Evolutionary conservation across 2,797 vertebrate species (phyloP), one percentile per base, ranked within the genome.

Genomic region (Philypnodon macrostomus): DNA sequence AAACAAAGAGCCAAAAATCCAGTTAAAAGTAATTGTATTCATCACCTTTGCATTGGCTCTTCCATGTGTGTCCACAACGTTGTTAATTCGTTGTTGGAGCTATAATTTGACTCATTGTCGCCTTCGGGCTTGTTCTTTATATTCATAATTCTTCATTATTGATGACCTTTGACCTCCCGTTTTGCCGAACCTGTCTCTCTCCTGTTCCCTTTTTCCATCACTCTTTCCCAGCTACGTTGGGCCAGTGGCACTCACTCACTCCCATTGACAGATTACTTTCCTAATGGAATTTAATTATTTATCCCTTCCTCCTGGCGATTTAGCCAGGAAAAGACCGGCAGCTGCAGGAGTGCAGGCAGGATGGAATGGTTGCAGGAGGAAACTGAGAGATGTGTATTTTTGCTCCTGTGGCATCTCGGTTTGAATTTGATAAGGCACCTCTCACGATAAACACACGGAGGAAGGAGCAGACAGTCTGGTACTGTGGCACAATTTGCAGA

Each of bases 281-380:
- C 86, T 91, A 91, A 91, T 91, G 88, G 87, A 91, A 91, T 91
- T 91, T 91, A 91, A 91, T 90, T 89, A 91, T 91, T 91, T 83
- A 91, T 83, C 76, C 70, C 75, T 86, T 88, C 88, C 89, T 87
- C 55, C 17, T 87, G 87, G 85, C 80, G 57, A 85, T 89, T 85
- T 85, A 75, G 80, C 87, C 77, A 80, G 75, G 87, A 89, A 89
- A 89, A 85, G 87, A 86, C 75, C 65, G 72, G 79, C 75, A 74
- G 73, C 39, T 52, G 63, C 14, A 29, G 23, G 39, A 42, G 68
- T 68, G 73, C 61, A 55, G 58, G 64, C 67, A 76, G 75, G 67
- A 66, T 58, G 72, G 67, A 59, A 36, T 47, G 52, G 46, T 71
- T 59, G 35, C 35, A 51, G 69, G 45, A 58, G 19, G 53, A 33